Conservation (phyloP, 2,888 invertebrate genomes). For the Nomada ruficornis region DNA sequence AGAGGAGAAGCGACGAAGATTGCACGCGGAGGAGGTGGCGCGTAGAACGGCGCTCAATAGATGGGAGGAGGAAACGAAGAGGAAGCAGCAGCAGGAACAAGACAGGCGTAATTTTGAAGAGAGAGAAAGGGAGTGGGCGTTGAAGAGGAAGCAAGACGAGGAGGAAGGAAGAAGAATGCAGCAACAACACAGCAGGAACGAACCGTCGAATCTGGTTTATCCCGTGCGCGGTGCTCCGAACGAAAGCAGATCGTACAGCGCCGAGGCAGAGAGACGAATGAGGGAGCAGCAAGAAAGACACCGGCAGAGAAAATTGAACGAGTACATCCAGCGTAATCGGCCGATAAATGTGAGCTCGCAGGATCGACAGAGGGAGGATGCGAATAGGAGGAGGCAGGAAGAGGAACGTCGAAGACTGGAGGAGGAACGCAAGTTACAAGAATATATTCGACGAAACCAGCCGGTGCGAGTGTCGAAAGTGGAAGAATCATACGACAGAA, state of each 20-base stretch:
- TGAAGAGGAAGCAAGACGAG: constrained; percentile 23
- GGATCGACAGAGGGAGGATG: constrained; percentile 38
- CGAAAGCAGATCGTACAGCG: constrained; percentile 16
- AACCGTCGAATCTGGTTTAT: constrained; percentile 42
- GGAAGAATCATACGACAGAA: constrained; percentile 42
- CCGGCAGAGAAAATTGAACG: constrained; percentile 44
- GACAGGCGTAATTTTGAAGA: constrained; percentile 20
- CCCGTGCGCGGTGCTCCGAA: neutral
- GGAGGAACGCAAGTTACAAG: constrained; percentile 73
- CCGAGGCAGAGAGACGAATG: constrained; percentile 43
- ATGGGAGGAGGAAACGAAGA: constrained; percentile 10
- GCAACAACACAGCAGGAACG: constrained; percentile 29
- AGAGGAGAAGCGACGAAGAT: neutral
- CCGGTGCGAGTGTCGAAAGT: constrained; percentile 66
- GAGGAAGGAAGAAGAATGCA: constrained; percentile 44
- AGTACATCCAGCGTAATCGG: constrained; percentile 72
- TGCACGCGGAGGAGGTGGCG: neutral
- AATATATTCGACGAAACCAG: constrained; percentile 76
- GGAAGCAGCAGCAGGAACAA: constrained; percentile 31
- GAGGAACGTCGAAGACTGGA: constrained; percentile 51
- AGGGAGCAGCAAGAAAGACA: constrained; percentile 42
- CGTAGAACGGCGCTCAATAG: constrained; percentile 8
- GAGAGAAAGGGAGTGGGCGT: constrained; percentile 39
- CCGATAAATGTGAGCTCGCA: constrained; percentile 61
- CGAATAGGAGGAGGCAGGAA: constrained; percentile 31